These are phyloP conservation scores for Dryocosmus kuriphilus DNA, from an alignment of 2,888 invertebrate species.

Conservation along the genomic window DNA sequence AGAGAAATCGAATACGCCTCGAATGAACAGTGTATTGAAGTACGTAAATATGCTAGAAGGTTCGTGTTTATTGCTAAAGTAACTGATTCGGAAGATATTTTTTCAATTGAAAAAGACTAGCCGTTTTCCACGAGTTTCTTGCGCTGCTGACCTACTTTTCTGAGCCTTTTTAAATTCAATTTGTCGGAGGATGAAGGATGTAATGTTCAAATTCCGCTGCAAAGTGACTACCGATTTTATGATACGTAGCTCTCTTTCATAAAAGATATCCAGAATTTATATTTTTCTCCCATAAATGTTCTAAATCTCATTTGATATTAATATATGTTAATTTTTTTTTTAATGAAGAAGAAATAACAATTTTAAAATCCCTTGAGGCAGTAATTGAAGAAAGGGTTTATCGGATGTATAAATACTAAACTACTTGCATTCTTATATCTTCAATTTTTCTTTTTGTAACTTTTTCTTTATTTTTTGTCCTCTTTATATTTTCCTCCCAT, in stretches of 20 bases:
- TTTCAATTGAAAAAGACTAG: constrained; percentile 15
- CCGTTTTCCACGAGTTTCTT: neutral
- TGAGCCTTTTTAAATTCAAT: neutral
- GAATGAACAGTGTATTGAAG: constrained; percentile 3
- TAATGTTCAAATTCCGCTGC: neutral
- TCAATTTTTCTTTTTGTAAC: neutral
- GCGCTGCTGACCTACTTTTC: constrained; percentile 1
- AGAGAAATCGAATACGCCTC: constrained; percentile 11
- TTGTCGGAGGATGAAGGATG: neutral
- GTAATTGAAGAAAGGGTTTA: neutral
- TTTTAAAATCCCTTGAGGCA: neutral
- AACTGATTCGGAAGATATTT: constrained; percentile 6
- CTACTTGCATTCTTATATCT: neutral
- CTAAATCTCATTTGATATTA: no score
- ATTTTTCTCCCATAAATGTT: neutral
- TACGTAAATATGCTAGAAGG: constrained; percentile 12
- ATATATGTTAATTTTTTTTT: no score
- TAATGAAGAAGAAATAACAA: no score
- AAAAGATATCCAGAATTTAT: neutral
- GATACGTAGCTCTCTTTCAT: neutral
- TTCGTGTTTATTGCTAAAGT: constrained; percentile 11
- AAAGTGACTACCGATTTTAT: neutral
- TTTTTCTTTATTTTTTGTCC: neutral
- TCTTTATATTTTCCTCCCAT: neutral
- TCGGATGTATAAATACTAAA: neutral